Percentiles rank a stretch among this genome's conserved stretches.
phyloP scores from a whole-genome alignment of 2,888 invertebrate genomes.

The Rhyacophila evoluta region DNA sequence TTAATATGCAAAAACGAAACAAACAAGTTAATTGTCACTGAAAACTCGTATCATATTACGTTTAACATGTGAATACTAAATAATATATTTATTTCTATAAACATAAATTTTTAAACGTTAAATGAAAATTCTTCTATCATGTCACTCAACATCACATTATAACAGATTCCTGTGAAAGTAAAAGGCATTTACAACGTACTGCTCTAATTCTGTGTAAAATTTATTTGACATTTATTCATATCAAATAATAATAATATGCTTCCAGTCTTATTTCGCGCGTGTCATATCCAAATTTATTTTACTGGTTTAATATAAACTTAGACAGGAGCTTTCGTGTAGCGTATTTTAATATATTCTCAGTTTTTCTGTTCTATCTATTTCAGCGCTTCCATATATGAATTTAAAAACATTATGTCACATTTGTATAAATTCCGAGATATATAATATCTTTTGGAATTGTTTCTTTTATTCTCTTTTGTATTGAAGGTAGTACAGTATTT shows the following conservation, averaged over 20 bases:
- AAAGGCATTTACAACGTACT: not conserved
- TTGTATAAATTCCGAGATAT: not conserved
- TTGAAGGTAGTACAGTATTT: no score
- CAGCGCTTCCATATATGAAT: no score
- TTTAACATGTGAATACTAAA: no score
- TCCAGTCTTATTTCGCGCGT: conserved; percentile 4
- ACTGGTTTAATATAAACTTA: not conserved
- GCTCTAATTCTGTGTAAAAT: not conserved
- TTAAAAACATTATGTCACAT: no score
- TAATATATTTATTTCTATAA: no score
- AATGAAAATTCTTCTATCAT: not conserved
- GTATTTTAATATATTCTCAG: not conserved
- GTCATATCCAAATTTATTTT: conserved; percentile 7
- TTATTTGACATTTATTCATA: conserved; percentile 24
- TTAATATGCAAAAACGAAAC: no score
- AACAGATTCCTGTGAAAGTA: not conserved
- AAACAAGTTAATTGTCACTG: no score
- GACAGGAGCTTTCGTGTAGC: not conserved
- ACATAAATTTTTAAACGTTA: not conserved
- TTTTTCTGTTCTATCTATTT: not conserved
- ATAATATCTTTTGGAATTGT: no score
- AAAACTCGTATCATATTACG: no score
- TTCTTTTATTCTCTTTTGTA: no score
- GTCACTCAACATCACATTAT: conserved; percentile 20
- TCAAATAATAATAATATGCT: conserved; percentile 1